These are phyloP conservation scores for Anastatus disparis DNA, from an alignment of 1,140 invertebrate genomes.

Conservation along the genomic window DNA sequence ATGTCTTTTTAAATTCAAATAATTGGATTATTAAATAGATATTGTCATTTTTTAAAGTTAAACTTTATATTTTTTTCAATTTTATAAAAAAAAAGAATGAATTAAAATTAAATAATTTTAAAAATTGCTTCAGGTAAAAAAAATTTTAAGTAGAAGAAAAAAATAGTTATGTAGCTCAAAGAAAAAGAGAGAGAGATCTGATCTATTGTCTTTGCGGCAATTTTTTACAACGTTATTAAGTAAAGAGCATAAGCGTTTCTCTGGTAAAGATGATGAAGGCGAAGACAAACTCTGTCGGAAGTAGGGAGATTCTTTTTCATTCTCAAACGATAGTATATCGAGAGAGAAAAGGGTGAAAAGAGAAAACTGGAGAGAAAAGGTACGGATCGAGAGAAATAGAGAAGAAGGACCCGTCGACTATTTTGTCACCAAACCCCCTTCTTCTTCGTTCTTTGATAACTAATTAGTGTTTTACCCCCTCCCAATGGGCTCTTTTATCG, in stretches of 20 bases:
- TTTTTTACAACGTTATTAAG: constrained; percentile 23
- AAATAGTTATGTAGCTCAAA: too few species aligned
- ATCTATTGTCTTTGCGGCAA: too few species aligned
- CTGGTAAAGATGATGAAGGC: constrained; percentile 23
- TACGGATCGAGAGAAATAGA: constrained; percentile 11
- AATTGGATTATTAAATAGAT: too few species aligned
- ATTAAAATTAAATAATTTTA: too few species aligned
- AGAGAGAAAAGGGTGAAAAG: not conserved
- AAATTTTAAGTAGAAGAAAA: too few species aligned
- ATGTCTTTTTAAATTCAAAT: not conserved
- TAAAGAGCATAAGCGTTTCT: constrained; percentile 16
- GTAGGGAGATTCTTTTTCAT: not conserved
- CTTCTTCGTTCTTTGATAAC: constrained; percentile 66
- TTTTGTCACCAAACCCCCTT: constrained; percentile 65
- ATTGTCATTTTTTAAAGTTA: too few species aligned
- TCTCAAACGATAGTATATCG: not conserved
- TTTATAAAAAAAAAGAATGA: too few species aligned
- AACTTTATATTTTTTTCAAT: too few species aligned
- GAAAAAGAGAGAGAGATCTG: too few species aligned
- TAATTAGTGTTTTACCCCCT: constrained; percentile 66
- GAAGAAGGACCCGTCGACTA: constrained; percentile 52
- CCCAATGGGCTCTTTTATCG: constrained; percentile 61
- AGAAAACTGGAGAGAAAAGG: constrained; percentile 17
- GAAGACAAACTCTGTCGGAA: constrained; percentile 29
- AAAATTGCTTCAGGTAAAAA: too few species aligned